phyloP scores from a whole-genome alignment of 2,888 invertebrate genomes.

The Amphiduros pacificus region DNA sequence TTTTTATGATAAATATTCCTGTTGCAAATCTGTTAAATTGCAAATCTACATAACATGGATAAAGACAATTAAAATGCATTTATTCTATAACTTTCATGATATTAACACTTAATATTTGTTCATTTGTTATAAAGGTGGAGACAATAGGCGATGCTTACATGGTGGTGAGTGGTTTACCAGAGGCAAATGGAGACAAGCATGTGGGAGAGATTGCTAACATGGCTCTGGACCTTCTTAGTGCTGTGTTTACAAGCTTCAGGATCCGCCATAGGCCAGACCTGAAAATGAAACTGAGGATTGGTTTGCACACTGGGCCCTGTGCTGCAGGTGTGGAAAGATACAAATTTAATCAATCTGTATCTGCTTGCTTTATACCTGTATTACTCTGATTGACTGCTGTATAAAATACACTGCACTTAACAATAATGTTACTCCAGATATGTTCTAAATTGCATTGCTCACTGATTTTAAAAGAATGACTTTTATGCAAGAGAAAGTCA shows the following conservation, averaged over 20 bases:
- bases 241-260: constrained; percentile 24
- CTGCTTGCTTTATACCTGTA: no score
- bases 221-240: constrained; percentile 30
- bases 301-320: constrained; percentile 24
- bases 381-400: no score
- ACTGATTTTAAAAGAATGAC: no score
- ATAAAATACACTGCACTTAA: no score
- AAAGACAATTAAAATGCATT: background rate
- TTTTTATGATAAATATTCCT: no score
- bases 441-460: no score
- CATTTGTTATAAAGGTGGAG: constrained; percentile 28
- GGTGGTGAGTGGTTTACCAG: constrained; percentile 31
- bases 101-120: no score
- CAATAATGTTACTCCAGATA: no score
- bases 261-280: constrained; percentile 17
- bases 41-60: no score
- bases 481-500: no score
- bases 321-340: constrained; percentile 25
- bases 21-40: no score
- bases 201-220: constrained; percentile 29
- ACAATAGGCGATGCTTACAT: constrained; percentile 82
- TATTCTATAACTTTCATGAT: background rate
- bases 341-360: no score
- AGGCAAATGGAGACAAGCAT: constrained; percentile 26
- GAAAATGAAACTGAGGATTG: constrained; percentile 19